Base-by-base conservation (phyloP, 2,113 vertebrate genomes). In the Candoia aspera region DNA sequence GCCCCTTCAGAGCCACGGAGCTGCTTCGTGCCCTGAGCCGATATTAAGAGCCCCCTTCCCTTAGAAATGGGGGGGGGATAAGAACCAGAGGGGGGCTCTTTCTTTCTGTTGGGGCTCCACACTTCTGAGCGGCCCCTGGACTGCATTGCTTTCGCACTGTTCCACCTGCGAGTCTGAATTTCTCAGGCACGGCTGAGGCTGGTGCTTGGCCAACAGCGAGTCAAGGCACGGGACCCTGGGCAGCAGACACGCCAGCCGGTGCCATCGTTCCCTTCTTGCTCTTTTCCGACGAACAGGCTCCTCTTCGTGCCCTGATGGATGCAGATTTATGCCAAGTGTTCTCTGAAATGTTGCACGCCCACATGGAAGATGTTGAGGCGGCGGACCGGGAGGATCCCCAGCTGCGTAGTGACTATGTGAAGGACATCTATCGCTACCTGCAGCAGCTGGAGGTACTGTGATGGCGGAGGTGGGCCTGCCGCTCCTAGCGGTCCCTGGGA, bases 271-370 rank as follows among this genome's bases (percentile, higher is more conserved):
- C 33, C 2, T 24, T 42, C 4, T 33, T 59, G 19, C 86, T 24
- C 2, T 59, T 60, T 59, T 19, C 33, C 12, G 26, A 90, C 8
- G 19, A 42, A 58, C 98, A 97, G 92, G 86, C 19, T 85, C 93
- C 26, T 93, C 96, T 90, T 94, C 96, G 64, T 5, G 62, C 93
- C 1, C 94, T 95, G 1, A 97, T 97, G 98, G 98, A 98, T 93
- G 98, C 97, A 4, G 97, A 97, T 29, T 95, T 99, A 73, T 99
- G 98, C 95, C 98, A 98, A 94, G 99, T 99, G 4, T 99, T 99
- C 94, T 99, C 99, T 1, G 98, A 98, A 3, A 95, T 97, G 0
- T 93, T 99, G 92, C 83, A 26, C 19, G 94, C 94, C 92, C 96
- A 97, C 0, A 90, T 99, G 0, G 97, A 99, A 91, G 99, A 99